Evolutionary conservation across 2,888 invertebrate genomes (phyloP).

Genomic region (Melieria omissa): DNA sequence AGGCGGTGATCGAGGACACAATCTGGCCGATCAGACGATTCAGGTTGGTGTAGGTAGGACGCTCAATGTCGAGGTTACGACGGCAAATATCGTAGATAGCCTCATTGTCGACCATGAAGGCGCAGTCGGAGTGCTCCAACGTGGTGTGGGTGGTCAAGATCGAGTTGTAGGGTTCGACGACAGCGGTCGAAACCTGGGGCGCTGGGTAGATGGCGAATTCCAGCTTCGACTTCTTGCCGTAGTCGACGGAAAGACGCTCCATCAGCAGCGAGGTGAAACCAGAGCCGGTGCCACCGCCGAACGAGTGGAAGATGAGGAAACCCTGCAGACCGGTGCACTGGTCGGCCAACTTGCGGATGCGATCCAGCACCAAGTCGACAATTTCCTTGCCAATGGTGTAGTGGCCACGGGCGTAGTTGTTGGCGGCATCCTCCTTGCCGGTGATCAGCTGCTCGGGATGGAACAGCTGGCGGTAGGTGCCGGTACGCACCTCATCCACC

Average conservation of each 20-base stretch:
- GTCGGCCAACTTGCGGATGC: slow-evolving; percentile 84
- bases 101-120: slow-evolving; percentile 93
- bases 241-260: slow-evolving; percentile 91
- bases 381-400: slow-evolving; percentile 93
- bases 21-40: slow-evolving; percentile 89
- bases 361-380: slow-evolving; percentile 84
- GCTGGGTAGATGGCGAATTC: slow-evolving; percentile 96
- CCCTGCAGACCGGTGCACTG: slow-evolving; percentile 89
- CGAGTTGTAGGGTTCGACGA: slow-evolving; percentile 91
- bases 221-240: slow-evolving; percentile 92
- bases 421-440: slow-evolving; percentile 93
- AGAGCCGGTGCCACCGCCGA: slow-evolving; percentile 90
- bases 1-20: slow-evolving; percentile 93
- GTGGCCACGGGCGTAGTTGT: slow-evolving; percentile 94
- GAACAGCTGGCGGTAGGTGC: slow-evolving; percentile 85
- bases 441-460: slow-evolving; percentile 93
- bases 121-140: slow-evolving; percentile 86
- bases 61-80: slow-evolving; percentile 85
- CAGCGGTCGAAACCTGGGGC: slow-evolving; percentile 87
- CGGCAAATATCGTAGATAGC: slow-evolving; percentile 90
- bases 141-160: slow-evolving; percentile 94
- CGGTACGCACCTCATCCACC: slow-evolving; percentile 86
- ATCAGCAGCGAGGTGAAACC: slow-evolving; percentile 93
- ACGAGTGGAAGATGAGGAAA: slow-evolving; percentile 93
- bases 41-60: slow-evolving; percentile 87